These are phyloP conservation scores for Ciconia boyciana DNA, from an alignment of 2,113 vertebrate species.

Conservation along the genomic window DNA sequence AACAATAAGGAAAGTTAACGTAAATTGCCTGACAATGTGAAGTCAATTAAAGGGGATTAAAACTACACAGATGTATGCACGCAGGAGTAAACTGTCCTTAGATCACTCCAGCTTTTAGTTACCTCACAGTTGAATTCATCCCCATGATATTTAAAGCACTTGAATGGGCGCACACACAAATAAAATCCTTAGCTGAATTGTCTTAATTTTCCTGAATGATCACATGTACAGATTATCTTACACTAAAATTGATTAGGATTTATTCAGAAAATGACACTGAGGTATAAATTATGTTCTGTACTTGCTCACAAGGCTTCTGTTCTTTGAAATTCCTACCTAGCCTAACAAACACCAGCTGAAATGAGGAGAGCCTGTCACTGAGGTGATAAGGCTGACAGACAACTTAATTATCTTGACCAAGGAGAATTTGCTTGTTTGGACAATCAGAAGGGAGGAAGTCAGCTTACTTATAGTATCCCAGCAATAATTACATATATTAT, in stretches of 20 bases:
- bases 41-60: background rate
- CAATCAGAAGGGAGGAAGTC: background rate
- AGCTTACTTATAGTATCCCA: background rate
- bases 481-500: background rate
- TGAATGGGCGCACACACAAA: background rate
- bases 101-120: background rate
- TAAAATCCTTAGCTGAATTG: background rate
- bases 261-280: background rate
- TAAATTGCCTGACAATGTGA: background rate
- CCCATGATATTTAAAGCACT: background rate
- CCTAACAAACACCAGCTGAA: background rate
- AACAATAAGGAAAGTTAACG: background rate
- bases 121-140: background rate
- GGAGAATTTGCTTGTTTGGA: constrained; percentile 5
- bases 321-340: background rate
- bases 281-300: background rate
- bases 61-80: background rate
- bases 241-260: background rate
- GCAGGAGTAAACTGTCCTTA: background rate
- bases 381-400: constrained; percentile 38
- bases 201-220: background rate
- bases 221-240: background rate
- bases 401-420: constrained; percentile 38
- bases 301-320: background rate
- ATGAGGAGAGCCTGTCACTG: background rate